Base-by-base conservation (phyloP, 2,797 vertebrate species). In the Aulostomus chinensis region DNA sequence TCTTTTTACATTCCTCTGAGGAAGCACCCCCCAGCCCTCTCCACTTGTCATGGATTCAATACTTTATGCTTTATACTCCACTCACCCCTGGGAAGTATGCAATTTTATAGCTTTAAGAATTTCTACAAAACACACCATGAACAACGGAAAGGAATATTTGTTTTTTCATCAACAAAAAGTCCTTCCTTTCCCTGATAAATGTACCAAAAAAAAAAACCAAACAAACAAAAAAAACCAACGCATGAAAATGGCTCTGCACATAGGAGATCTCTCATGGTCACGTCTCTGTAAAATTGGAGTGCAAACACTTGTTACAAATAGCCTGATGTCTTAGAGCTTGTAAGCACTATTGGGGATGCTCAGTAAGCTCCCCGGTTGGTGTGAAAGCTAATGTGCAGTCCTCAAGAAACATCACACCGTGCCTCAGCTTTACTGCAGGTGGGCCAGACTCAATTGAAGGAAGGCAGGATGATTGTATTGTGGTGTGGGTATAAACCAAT, bases 391-490 rank as follows among this genome's bases (percentile, higher is more conserved):
- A 76, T 73, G 49, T 36, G 20, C 33, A 16, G 30, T 63, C 62
- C 51, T 57, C 18, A 46, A 46, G 53, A 76, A 46, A 50, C 33
- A 45, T 67, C 58, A 26, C 59, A 17, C 13, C 9, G 11, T 15
- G 62, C 42, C 49, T 32, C 24, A 22, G 68, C 64, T 77, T 55
- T 57, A 33, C 56, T 70, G 52, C 56, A 37, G 66, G 58, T 61
- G 38, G 48, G 68, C 45, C 53, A 51, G 63, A 62, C 62, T 43
- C 49, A 58, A 60, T 59, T 73, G 48, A 68, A 42, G 38, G 50
- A 55, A 63, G 28, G 31, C 18, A 24, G 52, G 61, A 76, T 56
- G 72, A 83, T 78, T 75, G 65, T 52, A 58, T 60, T 65, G 47
- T 63, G 56, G 46, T 39, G 60, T 57, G 30, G 30, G 52, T 52